Evolutionary conservation across 1,140 invertebrate genomes (phyloP).

Genomic region (Zeugodacus cucurbitae): DNA sequence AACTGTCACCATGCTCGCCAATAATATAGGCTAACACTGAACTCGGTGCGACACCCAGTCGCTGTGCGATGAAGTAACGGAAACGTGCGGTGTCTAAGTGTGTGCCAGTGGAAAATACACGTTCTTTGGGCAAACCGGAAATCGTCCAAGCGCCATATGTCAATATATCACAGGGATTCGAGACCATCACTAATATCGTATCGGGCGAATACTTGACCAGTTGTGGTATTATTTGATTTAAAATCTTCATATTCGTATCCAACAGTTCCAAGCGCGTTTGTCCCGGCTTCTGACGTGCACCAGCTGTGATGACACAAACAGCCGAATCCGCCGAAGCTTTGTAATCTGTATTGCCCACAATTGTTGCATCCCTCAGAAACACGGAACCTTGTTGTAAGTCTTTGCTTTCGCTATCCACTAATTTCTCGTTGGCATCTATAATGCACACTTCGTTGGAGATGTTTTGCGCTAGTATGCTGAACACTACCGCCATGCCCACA

Average conservation of each 20-base stretch:
- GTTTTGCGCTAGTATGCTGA: constrained; percentile 42
- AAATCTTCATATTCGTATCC: constrained; percentile 86
- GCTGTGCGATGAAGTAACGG: constrained; percentile 83
- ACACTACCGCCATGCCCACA: constrained; percentile 46
- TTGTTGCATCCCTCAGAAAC: constrained; percentile 43
- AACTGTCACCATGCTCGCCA: constrained; percentile 82
- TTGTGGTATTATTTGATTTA: constrained; percentile 81
- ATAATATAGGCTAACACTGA: constrained; percentile 88
- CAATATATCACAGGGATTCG: constrained; percentile 87
- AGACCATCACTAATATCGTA: constrained; percentile 82
- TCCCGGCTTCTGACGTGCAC: constrained; percentile 80
- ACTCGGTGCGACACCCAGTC: constrained; percentile 77
- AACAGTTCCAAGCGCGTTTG: constrained; percentile 83
- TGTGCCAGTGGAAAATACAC: constrained; percentile 87
- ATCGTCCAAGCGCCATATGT: constrained; percentile 90
- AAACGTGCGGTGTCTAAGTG: constrained; percentile 88
- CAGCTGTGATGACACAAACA: constrained; percentile 86
- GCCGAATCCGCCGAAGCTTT: constrained; percentile 78
- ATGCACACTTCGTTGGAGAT: constrained; percentile 45
- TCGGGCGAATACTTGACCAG: constrained; percentile 85
- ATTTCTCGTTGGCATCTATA: constrained; percentile 42
- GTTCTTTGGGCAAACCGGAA: constrained; percentile 82
- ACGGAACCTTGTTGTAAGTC: constrained; percentile 48
- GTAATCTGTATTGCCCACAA: constrained; percentile 71
- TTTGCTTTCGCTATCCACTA: constrained; percentile 44